A percentile compares a stretch with the other conserved stretches of the same genome.
These are phyloP conservation scores for Villa cingulata DNA, from an alignment of 2,888 invertebrate species.

Conservation along the genomic window DNA sequence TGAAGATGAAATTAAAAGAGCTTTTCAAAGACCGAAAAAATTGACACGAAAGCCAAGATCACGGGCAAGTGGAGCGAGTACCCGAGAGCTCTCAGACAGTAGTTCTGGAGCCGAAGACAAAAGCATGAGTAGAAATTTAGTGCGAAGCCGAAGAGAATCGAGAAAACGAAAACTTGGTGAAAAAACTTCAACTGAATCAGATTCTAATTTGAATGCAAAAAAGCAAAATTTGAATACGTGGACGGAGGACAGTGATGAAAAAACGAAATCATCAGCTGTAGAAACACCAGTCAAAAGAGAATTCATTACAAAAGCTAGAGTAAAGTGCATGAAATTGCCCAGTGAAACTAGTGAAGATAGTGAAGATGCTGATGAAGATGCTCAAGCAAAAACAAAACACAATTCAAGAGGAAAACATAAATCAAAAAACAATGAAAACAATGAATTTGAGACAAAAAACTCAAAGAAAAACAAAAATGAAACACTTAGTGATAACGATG, in stretches of 20 bases:
- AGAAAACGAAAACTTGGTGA: conserved; percentile 8
- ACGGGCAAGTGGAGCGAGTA: conserved; percentile 5
- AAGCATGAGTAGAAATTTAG: conserved; percentile 5
- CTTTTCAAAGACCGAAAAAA: conserved; percentile 26
- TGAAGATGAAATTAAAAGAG: conserved; percentile 29
- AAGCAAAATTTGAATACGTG: not conserved
- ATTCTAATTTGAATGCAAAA: conserved; percentile 10
- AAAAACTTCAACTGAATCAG: conserved; percentile 13
- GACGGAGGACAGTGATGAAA: not conserved
- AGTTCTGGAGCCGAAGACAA: conserved; percentile 8
- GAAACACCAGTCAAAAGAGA: conserved; percentile 1
- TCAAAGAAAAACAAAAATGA: not conserved
- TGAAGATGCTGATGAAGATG: not conserved
- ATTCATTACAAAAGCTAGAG: conserved; percentile 10
- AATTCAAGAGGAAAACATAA: not conserved
- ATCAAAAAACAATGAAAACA: not conserved
- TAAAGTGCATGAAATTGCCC: conserved; percentile 8
- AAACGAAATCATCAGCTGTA: not conserved
- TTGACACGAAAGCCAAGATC: conserved; percentile 15
- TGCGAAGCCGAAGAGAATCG: conserved; percentile 7
- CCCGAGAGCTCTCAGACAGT: conserved; percentile 3
- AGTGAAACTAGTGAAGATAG: conserved; percentile 8
- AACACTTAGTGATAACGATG: not conserved
- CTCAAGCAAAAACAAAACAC: not conserved
- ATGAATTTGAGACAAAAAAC: not conserved